Evolutionary conservation across 2,113 vertebrate genomes (phyloP).

Genomic region (Machaerirhynchus nigripectus): DNA sequence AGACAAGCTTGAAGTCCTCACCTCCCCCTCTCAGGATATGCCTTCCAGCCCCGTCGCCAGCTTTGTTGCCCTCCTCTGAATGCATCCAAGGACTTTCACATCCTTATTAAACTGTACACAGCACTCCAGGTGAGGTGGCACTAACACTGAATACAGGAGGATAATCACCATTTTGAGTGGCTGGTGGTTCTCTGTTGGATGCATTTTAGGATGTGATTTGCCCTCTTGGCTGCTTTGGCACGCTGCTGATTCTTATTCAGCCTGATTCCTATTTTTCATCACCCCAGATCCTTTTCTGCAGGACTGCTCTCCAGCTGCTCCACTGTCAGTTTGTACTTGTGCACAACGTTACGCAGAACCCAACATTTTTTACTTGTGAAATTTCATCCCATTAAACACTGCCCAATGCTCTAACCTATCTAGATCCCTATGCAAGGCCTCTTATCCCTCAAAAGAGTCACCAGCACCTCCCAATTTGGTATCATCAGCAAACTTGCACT

Average conservation of each 20-base stretch:
- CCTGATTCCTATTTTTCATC: neutral
- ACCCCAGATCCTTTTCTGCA: neutral
- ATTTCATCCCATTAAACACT: neutral
- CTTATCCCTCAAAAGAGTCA: neutral
- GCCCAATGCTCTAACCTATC: neutral
- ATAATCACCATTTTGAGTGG: neutral
- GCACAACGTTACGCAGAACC: neutral
- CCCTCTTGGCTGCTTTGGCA: neutral
- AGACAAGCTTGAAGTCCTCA: neutral
- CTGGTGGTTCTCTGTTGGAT: neutral
- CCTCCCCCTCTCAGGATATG: rapidly evolving
- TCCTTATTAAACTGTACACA: neutral
- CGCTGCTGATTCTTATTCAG: neutral
- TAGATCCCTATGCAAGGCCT: neutral
- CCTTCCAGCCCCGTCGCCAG: neutral
- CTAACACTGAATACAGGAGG: rapidly evolving
- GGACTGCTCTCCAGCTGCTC: neutral
- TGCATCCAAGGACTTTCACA: neutral
- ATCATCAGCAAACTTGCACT: neutral
- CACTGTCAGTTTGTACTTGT: neutral
- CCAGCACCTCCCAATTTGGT: neutral
- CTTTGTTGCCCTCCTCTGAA: neutral
- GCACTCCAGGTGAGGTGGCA: rapidly evolving
- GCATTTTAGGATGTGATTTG: rapidly evolving
- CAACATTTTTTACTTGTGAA: neutral